Conservation (phyloP, 2,797 vertebrate species). For the Rachycentron canadum region DNA sequence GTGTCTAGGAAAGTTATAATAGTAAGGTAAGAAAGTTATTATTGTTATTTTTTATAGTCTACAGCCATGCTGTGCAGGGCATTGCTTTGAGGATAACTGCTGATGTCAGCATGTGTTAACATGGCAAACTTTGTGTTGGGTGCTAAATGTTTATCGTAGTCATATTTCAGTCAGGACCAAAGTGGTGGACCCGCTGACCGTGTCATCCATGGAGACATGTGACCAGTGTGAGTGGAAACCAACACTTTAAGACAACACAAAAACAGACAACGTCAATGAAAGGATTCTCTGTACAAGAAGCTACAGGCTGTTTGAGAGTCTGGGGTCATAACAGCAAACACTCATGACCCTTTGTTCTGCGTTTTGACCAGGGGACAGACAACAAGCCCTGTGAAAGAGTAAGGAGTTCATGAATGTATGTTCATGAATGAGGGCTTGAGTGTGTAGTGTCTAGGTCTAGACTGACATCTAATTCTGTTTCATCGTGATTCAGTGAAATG, state of each 20-base stretch:
- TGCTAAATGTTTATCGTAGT: too few species aligned
- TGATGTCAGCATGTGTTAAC: not conserved
- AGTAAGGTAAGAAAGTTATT: too few species aligned
- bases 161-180: not conserved
- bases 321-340: not conserved
- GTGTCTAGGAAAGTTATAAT: not conserved
- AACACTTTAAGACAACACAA: not conserved
- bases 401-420: not conserved
- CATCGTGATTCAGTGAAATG: not conserved
- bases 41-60: too few species aligned
- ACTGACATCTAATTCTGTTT: not conserved
- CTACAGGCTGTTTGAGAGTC: not conserved
- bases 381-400: not conserved
- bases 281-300: not conserved
- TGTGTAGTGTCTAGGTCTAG: not conserved
- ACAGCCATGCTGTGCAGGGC: not conserved
- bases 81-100: not conserved
- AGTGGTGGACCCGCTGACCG: not conserved
- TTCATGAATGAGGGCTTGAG: not conserved
- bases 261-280: not conserved
- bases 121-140: too few species aligned
- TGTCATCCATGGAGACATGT: not conserved
- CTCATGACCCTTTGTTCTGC: not conserved
- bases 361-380: not conserved
- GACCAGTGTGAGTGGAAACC: not conserved